phyloP scores from a whole-genome alignment of 2,888 invertebrate species.

The Gisinianus flammeolus region DNA sequence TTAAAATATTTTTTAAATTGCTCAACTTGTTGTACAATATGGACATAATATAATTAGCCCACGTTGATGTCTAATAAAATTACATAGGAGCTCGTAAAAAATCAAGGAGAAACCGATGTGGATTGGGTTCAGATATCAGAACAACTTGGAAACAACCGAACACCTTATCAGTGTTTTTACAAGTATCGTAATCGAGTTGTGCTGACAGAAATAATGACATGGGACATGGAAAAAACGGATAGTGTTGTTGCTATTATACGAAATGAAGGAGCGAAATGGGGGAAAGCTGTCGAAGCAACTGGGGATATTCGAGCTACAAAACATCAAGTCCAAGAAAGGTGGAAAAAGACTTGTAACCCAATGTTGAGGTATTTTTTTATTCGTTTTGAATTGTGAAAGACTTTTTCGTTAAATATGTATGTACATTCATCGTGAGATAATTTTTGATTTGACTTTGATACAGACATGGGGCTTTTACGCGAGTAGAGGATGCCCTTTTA shows the following conservation, averaged over 20 bases:
- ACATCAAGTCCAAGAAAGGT: conserved; percentile 50
- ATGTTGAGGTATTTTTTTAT: conserved; percentile 39
- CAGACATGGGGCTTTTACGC: conserved; percentile 50
- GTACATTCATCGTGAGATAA: no score
- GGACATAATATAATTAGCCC: no score
- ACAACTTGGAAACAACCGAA: conserved; percentile 44
- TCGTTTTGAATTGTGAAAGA: no score
- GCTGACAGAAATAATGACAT: conserved; percentile 42
- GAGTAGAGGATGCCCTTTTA: conserved; percentile 55
- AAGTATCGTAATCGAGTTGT: conserved; percentile 44
- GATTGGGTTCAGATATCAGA: conserved; percentile 45
- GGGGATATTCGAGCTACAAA: conserved; percentile 47
- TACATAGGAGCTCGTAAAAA: no score
- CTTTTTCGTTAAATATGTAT: no score
- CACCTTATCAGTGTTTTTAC: conserved; percentile 49
- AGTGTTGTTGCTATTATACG: conserved; percentile 27
- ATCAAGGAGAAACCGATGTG: no score
- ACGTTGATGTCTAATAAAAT: no score
- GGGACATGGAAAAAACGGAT: conserved; percentile 45
- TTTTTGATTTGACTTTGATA: conserved; percentile 57
- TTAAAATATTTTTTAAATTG: no score
- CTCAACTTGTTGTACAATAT: no score
- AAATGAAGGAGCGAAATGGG: conserved; percentile 50
- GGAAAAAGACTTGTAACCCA: conserved; percentile 53
- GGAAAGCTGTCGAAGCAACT: conserved; percentile 43